Base-by-base conservation (phyloP, 2,113 vertebrate species). In the Cnemophilus loriae region DNA sequence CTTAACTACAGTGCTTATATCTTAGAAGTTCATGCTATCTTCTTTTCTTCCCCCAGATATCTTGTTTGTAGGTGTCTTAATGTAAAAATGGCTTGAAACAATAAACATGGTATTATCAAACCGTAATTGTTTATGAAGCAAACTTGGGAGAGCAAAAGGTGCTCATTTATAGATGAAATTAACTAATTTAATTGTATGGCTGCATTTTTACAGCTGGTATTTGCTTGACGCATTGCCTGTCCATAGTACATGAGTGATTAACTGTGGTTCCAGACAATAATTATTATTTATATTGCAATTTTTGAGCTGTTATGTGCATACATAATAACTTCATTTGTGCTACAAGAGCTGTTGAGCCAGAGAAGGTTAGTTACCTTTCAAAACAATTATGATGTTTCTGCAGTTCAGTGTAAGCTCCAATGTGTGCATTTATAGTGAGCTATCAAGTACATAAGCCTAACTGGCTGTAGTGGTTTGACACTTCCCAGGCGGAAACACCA, bases 201-300 rank as follows among this genome's bases (percentile, higher is more conserved):
- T 92, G 24, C 39, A 57, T 80, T 93, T 84, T 94, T 95, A 83
- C 24, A 82, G 71, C 37, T 71, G 42, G 26, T 80, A 68, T 71
- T 88, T 83, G 5, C 44, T 79, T 77, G 44, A 75, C 0, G 0
- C 52, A 20, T 81, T 87, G 10, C 30, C 73, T 70, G 37, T 89
- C 87, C 90, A 49, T 35, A 67, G 64, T 70, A 83, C 44, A 50
- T 64, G 46, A 80, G n/a, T 69, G 68, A 83, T 83, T 78, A 90
- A 41, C 59, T 84, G 67, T 64, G 69, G 35, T 88, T 76, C 53
- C 63, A 41, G 52, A 79, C 39, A 87, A 65, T 57, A 89, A 88
- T 84, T 84, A 68, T 87, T 90, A 81, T 77, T 93, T 91, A 61
- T 78, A 67, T 75, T 70, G 27, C n/a, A 63, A 77, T 89, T 93